Percentiles rank a stretch among this genome's conserved stretches.
Evolutionary conservation across 2,797 vertebrate species (phyloP).

Genomic region (Chiloscyllium punctatum): DNA sequence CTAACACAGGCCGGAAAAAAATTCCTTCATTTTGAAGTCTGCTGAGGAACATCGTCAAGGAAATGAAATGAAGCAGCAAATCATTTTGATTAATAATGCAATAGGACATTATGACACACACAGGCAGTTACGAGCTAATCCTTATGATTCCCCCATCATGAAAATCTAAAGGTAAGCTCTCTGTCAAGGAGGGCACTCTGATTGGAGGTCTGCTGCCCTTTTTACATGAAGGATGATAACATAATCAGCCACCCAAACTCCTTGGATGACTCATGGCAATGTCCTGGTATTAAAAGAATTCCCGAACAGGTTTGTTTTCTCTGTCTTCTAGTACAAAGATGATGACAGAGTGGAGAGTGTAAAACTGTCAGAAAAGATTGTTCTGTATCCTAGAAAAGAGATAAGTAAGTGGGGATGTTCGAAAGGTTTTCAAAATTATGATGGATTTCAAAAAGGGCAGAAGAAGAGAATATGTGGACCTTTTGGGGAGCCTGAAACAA

Average conservation of each 20-base stretch:
- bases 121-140: too few relatives aligned
- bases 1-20: too few relatives aligned
- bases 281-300: too few relatives aligned
- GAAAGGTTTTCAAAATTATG: not conserved
- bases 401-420: not conserved
- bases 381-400: not conserved
- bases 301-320: too few relatives aligned
- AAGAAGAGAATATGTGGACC: not conserved
- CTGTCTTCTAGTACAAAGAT: not conserved
- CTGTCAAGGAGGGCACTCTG: not conserved
- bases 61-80: too few relatives aligned
- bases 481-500: not conserved
- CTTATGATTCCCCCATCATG: too few relatives aligned
- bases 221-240: not conserved
- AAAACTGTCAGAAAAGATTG: not conserved
- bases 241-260: not conserved
- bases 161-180: not conserved
- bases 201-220: not conserved
- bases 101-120: too few relatives aligned
- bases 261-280: too few relatives aligned
- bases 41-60: too few relatives aligned
- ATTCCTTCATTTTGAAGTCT: too few relatives aligned
- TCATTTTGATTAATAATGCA: too few relatives aligned
- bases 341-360: not conserved
- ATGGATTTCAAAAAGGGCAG: not conserved